phyloP scores from a whole-genome alignment of 1,140 invertebrate species.

The Aricia agestis region DNA sequence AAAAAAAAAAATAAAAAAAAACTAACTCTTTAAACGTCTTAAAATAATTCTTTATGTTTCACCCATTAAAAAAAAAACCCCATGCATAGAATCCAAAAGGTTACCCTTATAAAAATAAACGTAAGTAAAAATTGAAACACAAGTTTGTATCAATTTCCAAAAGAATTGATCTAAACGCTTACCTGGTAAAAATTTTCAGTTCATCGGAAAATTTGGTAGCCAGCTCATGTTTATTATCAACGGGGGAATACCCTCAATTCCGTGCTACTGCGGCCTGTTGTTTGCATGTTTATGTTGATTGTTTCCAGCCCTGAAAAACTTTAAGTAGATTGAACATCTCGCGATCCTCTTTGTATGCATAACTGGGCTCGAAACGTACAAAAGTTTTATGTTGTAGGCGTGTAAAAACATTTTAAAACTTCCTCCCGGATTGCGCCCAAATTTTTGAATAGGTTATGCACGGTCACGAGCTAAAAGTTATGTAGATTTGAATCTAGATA shows the following conservation, averaged over 20 bases:
- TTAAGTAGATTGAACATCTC: slow-evolving; percentile 9
- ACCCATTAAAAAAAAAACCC: too few relatives aligned
- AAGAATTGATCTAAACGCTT: not conserved
- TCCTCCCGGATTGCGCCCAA: not conserved
- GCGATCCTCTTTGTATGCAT: slow-evolving; percentile 12
- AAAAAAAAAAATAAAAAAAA: too few relatives aligned
- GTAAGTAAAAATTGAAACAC: too few relatives aligned
- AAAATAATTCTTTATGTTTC: too few relatives aligned
- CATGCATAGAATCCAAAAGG: too few relatives aligned
- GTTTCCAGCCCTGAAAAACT: slow-evolving; percentile 11
- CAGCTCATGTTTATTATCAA: slow-evolving; percentile 3
- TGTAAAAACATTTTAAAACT: not conserved
- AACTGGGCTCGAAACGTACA: not conserved
- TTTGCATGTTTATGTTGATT: slow-evolving; percentile 15
- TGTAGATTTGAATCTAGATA: not conserved
- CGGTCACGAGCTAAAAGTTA: not conserved
- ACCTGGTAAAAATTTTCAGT: not conserved
- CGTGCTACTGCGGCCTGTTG: slow-evolving; percentile 10
- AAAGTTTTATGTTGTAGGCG: not conserved
- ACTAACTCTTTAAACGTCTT: too few relatives aligned
- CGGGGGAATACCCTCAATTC: slow-evolving; percentile 7
- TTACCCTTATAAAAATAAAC: too few relatives aligned
- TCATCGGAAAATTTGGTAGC: not conserved
- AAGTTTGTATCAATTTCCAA: too few relatives aligned
- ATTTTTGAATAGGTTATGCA: not conserved